A percentile compares a stretch with the other conserved stretches of the same genome.
Conservation (phyloP, 1,140 invertebrate species). For the Drosophila nasuta region DNA sequence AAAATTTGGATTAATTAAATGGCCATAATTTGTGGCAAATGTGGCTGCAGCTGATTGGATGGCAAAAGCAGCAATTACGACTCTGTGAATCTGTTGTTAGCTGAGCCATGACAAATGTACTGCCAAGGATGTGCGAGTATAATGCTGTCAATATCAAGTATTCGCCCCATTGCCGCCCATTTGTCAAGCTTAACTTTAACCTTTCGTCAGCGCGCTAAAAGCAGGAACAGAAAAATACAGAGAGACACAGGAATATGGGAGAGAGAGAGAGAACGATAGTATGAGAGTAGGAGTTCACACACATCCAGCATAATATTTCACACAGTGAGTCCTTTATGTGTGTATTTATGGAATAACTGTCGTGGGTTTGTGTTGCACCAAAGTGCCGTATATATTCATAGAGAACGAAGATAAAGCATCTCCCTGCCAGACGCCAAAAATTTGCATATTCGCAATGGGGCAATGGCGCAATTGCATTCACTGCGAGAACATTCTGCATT, state of each 20-base stretch:
- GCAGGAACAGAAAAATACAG: background rate
- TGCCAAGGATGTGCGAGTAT: constrained; percentile 22
- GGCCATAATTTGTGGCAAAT: constrained; percentile 21
- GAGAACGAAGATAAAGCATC: constrained; percentile 26
- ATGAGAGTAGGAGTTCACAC: background rate
- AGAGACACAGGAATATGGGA: background rate
- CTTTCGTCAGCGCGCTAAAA: constrained; percentile 45
- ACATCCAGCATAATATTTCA: constrained; percentile 47
- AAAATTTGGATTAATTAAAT: constrained; percentile 21
- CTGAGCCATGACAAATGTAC: constrained; percentile 40
- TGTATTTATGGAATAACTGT: constrained; percentile 67
- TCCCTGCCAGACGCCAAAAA: constrained; percentile 51
- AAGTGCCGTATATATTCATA: constrained; percentile 59
- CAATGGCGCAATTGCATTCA: constrained; percentile 12
- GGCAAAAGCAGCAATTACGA: constrained; percentile 24
- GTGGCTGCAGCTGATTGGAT: constrained; percentile 1
- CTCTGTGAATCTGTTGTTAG: constrained; percentile 20
- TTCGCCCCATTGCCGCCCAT: constrained; percentile 54
- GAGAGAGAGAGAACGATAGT: background rate
- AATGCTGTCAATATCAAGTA: constrained; percentile 56
- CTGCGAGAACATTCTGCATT: background rate
- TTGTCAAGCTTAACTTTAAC: constrained; percentile 77
- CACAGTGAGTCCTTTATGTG: constrained; percentile 29
- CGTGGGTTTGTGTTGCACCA: constrained; percentile 23
- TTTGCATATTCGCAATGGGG: constrained; percentile 63